Percentiles rank a stretch among this genome's conserved stretches.
These are phyloP conservation scores for Synergus gifuensis DNA, from an alignment of 2,888 invertebrate species.

Conservation along the genomic window DNA sequence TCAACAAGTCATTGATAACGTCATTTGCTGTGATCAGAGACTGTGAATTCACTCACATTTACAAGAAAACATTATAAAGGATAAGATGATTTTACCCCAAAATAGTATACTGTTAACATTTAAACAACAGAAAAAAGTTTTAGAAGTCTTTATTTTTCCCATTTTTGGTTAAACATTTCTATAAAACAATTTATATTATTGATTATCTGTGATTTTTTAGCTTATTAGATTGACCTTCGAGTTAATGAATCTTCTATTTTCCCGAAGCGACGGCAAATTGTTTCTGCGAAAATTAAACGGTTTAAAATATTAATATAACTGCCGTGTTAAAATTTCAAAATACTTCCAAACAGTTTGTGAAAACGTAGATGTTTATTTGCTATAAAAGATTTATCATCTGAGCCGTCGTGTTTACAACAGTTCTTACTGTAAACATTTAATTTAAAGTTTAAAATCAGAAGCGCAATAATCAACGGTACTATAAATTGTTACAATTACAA, in stretches of 20 bases:
- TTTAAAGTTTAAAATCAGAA: background rate
- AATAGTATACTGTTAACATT: background rate
- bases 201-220: background rate
- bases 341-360: background rate
- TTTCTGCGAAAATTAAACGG: background rate
- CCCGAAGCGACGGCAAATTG: background rate
- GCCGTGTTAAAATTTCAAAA: background rate
- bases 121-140: background rate
- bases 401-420: background rate
- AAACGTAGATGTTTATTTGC: no score
- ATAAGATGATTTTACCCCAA: background rate
- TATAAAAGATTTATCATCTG: no score
- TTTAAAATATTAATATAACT: no score
- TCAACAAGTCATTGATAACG: background rate
- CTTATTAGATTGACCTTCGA: background rate
- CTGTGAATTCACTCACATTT: background rate
- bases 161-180: no score
- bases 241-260: background rate
- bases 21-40: background rate
- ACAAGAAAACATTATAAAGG: background rate
- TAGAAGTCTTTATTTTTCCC: background rate
- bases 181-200: no score
- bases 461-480: background rate
- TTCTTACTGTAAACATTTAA: background rate
- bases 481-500: background rate